phyloP scores from a whole-genome alignment of 2,113 vertebrate genomes.

The Triplophysa tibetana region DNA sequence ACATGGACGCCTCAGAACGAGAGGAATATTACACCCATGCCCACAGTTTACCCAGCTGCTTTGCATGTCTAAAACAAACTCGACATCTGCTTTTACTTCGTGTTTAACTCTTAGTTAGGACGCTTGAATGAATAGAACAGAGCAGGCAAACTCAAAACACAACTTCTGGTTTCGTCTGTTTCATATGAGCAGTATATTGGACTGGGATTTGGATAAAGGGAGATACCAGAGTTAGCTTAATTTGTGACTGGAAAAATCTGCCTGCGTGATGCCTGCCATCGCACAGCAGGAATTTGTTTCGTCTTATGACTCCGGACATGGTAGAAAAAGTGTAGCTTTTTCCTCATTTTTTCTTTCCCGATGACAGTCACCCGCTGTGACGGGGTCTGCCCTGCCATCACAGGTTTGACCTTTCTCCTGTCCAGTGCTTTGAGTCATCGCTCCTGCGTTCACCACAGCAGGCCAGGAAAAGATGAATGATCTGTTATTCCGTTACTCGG shows the following conservation, averaged over 20 bases:
- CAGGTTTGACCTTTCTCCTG: constrained; percentile 48
- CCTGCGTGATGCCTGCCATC: constrained; percentile 16
- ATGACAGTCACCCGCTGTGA: constrained; percentile 47
- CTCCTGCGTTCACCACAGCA: constrained; percentile 21
- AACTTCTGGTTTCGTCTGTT: constrained; percentile 71
- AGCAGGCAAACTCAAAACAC: constrained; percentile 69
- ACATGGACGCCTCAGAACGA: background rate
- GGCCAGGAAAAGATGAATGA: constrained; percentile 55
- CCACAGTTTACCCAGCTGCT: constrained; percentile 63
- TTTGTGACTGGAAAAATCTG: constrained; percentile 55
- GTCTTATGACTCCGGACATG: constrained; percentile 39
- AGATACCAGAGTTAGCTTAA: constrained; percentile 57
- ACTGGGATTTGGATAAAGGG: constrained; percentile 58
- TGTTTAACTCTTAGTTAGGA: constrained; percentile 61
- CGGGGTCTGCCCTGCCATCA: constrained; percentile 24
- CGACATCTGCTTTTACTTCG: constrained; percentile 74
- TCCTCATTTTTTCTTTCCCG: constrained; percentile 26
- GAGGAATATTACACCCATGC: constrained; percentile 59
- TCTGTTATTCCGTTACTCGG: constrained; percentile 48
- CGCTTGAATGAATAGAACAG: constrained; percentile 64
- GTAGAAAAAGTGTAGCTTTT: constrained; percentile 21
- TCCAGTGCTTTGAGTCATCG: constrained; percentile 49
- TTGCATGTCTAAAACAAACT: constrained; percentile 72
- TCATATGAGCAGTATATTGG: constrained; percentile 66
- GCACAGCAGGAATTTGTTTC: constrained; percentile 47